These are phyloP conservation scores for Pagrus major DNA, from an alignment of 2,113 vertebrate species.

Conservation along the genomic window DNA sequence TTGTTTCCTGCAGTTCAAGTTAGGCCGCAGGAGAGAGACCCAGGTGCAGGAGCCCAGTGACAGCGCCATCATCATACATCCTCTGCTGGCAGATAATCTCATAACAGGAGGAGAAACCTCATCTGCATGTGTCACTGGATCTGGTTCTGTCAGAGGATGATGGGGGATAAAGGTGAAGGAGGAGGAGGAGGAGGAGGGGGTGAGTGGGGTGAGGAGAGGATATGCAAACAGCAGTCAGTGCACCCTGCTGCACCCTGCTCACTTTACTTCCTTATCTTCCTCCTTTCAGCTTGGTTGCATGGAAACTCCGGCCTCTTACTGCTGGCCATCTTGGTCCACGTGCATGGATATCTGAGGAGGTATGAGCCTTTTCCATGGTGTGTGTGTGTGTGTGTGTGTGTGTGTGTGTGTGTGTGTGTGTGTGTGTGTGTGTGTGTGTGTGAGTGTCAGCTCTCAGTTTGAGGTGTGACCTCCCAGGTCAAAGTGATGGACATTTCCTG, in stretches of 20 bases:
- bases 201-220: background rate
- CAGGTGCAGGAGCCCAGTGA: conserved; percentile 54
- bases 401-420: conserved; percentile 3
- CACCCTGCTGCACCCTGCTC: conserved; percentile 18
- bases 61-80: conserved; percentile 29
- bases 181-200: background rate
- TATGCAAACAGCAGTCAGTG: conserved; percentile 59
- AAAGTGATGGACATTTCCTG: background rate
- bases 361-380: background rate
- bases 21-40: background rate
- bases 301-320: conserved; percentile 50
- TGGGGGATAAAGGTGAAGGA: accelerated
- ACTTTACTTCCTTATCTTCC: conserved; percentile 42
- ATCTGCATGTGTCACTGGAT: conserved; percentile 41
- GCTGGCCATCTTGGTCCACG: conserved; percentile 12
- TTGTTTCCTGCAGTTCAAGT: background rate
- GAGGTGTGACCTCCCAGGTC: background rate
- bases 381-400: background rate
- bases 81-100: conserved; percentile 31
- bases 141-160: conserved; percentile 1
- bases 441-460: background rate
- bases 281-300: conserved; percentile 57
- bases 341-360: conserved; percentile 35
- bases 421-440: background rate
- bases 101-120: conserved; percentile 20